Evolutionary conservation across 2,888 invertebrate genomes (phyloP).

Genomic region (Hoplodrina blanda): DNA sequence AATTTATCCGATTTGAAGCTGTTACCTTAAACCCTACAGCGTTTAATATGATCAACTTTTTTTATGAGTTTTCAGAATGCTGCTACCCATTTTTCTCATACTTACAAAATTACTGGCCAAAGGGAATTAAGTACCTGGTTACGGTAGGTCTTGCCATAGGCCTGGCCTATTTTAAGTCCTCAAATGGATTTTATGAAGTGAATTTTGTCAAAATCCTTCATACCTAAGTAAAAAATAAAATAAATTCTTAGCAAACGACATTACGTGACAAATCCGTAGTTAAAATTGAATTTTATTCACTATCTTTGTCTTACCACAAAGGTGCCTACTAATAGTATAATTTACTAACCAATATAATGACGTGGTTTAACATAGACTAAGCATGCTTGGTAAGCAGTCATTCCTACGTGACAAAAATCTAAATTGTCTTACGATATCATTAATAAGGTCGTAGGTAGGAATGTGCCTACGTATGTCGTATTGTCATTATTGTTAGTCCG

Average conservation of each 20-base stretch:
- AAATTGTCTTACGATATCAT: background rate
- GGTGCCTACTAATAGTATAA: background rate
- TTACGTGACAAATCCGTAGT: background rate
- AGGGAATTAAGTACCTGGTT: too few relatives aligned
- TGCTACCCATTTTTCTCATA: background rate
- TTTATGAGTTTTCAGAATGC: background rate
- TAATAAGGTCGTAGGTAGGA: background rate
- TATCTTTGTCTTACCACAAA: constrained; percentile 4
- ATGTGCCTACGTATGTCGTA: too few relatives aligned
- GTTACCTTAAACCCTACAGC: too few relatives aligned
- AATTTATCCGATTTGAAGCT: too few relatives aligned
- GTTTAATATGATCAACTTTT: too few relatives aligned
- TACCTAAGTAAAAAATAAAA: too few relatives aligned
- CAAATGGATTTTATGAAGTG: background rate
- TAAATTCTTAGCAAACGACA: background rate
- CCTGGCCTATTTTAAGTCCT: too few relatives aligned
- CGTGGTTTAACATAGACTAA: background rate
- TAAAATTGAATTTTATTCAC: background rate
- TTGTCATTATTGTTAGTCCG: background rate
- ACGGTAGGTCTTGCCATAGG: too few relatives aligned
- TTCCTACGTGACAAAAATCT: constrained; percentile 40
- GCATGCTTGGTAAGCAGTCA: background rate
- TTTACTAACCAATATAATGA: constrained; percentile 8
- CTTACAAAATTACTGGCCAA: too few relatives aligned
- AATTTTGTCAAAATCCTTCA: background rate